Conservation (phyloP, 2,888 invertebrate genomes). For the Pogonocherus hispidulus region DNA sequence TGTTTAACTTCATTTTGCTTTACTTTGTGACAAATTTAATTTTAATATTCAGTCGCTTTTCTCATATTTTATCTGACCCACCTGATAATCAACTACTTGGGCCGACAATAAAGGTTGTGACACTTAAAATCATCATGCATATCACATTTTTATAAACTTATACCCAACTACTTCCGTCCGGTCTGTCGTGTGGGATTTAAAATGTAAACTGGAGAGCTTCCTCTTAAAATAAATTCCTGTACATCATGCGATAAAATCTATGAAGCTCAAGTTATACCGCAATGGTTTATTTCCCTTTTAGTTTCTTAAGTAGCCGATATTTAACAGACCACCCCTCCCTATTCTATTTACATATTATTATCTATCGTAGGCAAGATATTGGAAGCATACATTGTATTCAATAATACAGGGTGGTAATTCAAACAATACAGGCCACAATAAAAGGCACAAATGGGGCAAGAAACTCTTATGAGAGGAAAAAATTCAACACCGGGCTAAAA, state of each 20-base stretch:
- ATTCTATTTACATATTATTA: too few species aligned
- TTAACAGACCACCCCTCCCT: background rate
- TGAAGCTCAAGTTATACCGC: background rate
- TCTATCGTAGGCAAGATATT: background rate
- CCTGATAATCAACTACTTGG: background rate
- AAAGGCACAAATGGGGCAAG: too few species aligned
- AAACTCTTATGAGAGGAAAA: too few species aligned
- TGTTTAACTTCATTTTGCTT: too few species aligned
- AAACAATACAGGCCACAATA: too few species aligned
- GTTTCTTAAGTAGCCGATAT: constrained; percentile 2
- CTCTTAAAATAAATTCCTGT: background rate
- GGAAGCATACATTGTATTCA: too few species aligned
- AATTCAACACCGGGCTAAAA: too few species aligned
- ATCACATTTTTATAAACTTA: constrained; percentile 38
- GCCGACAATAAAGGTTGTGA: constrained; percentile 17
- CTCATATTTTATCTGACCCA: too few species aligned
- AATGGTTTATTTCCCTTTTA: background rate
- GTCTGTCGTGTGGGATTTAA: background rate
- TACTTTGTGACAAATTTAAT: too few species aligned
- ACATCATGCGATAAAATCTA: background rate
- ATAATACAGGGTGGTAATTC: too few species aligned
- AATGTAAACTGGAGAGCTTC: background rate
- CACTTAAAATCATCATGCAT: constrained; percentile 37
- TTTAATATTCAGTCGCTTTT: too few species aligned
- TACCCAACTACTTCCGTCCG: constrained; percentile 44